These are phyloP conservation scores for Gallinago media DNA, from an alignment of 2,113 vertebrate species.

Conservation along the genomic window DNA sequence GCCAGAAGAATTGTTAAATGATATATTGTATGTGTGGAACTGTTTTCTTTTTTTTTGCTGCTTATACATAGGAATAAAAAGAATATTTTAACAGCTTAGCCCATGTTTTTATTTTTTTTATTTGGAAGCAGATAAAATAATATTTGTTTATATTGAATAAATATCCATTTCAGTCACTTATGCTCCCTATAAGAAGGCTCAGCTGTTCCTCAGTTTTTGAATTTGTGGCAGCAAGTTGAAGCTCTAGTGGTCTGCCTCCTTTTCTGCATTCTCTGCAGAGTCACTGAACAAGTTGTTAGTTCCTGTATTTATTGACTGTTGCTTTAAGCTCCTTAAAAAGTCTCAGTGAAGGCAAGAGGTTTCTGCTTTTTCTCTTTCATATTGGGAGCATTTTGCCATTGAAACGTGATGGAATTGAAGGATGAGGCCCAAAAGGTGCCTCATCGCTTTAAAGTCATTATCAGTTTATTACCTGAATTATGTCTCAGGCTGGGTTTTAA, in stretches of 20 bases:
- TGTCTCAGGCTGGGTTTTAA: not conserved
- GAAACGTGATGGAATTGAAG: not conserved
- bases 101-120: not conserved
- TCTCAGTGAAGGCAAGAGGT: not conserved
- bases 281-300: not conserved
- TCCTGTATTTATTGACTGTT: not conserved
- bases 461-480: not conserved
- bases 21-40: not conserved
- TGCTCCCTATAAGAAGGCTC: not conserved
- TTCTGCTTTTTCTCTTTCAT: not conserved
- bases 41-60: not conserved
- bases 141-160: not conserved
- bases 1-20: conserved; percentile 20
- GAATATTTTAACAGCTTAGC: not conserved
- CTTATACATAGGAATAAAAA: not conserved
- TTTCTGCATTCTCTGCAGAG: not conserved
- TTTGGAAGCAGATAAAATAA: not conserved
- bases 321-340: not conserved
- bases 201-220: not conserved
- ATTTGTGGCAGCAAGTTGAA: conserved; percentile 1
- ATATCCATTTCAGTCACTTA: not conserved
- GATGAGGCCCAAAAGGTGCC: not conserved
- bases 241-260: not conserved
- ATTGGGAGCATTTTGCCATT: not conserved
- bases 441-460: not conserved